phyloP scores from a whole-genome alignment of 2,888 invertebrate genomes.

The Tromatobia lineatoria region DNA sequence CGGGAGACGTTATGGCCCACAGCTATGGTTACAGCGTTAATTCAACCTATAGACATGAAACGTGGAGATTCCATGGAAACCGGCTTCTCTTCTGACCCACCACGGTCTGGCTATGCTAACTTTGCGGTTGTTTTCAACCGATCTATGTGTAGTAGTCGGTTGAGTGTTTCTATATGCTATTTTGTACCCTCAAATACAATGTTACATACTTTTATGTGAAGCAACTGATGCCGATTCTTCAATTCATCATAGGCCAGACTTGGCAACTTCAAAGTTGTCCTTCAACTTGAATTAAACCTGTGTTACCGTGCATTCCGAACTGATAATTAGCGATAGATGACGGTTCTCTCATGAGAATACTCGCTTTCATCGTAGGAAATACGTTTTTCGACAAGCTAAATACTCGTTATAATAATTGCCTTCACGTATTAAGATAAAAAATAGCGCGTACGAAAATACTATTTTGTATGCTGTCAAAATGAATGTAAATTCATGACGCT shows the following conservation, averaged over 20 bases:
- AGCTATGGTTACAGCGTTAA: slow-evolving; percentile 14
- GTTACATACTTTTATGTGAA: background rate
- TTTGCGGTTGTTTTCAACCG: slow-evolving; percentile 18
- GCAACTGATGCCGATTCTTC: background rate
- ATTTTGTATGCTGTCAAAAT: too few relatives aligned
- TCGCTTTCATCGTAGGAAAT: too few relatives aligned
- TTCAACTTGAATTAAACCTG: too few relatives aligned
- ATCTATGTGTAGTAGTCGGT: background rate
- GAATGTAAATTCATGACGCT: too few relatives aligned
- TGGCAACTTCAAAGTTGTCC: background rate
- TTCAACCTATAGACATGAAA: slow-evolving; percentile 1
- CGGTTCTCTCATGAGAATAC: too few relatives aligned
- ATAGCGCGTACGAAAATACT: background rate
- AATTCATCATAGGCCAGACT: background rate
- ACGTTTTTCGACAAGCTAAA: too few relatives aligned
- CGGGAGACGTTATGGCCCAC: background rate
- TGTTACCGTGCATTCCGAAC: too few relatives aligned
- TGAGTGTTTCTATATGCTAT: background rate
- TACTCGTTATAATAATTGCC: too few relatives aligned
- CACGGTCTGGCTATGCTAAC: background rate
- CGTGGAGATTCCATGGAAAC: slow-evolving; percentile 24
- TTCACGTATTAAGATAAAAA: too few relatives aligned
- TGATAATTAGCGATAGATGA: too few relatives aligned
- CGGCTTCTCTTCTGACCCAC: slow-evolving; percentile 23
- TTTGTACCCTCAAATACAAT: background rate